Evolutionary conservation across 2,888 invertebrate species (phyloP).

Genomic region (Blastobasis lacticolella): DNA sequence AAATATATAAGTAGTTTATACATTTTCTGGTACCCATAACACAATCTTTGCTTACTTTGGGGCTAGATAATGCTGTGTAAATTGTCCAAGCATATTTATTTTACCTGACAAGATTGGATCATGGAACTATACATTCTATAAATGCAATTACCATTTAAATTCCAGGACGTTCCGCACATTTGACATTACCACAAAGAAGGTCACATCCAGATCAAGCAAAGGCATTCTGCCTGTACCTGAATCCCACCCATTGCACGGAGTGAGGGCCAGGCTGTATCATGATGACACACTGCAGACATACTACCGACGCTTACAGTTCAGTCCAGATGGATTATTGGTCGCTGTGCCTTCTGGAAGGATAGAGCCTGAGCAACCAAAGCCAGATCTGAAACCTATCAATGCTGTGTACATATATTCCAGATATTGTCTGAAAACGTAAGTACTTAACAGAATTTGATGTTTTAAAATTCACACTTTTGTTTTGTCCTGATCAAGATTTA

Average conservation of each 20-base stretch:
- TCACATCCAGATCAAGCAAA: conserved; percentile 78
- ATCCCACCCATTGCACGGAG: conserved; percentile 74
- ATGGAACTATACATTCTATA: no score
- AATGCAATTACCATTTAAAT: conserved; percentile 1
- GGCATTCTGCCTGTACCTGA: conserved; percentile 72
- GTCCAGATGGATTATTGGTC: conserved; percentile 92
- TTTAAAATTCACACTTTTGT: no score
- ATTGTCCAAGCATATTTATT: no score
- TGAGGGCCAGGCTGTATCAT: conserved; percentile 83
- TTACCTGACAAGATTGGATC: no score
- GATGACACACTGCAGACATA: conserved; percentile 96
- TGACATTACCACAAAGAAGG: conserved; percentile 78
- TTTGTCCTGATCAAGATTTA: no score
- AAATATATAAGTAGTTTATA: no score
- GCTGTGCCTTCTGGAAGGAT: conserved; percentile 93
- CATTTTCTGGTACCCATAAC: no score
- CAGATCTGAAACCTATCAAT: conserved; percentile 72
- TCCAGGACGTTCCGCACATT: conserved; percentile 80
- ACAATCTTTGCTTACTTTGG: no score
- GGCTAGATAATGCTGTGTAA: no score
- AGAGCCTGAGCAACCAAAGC: conserved; percentile 77
- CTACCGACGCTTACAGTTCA: conserved; percentile 90
- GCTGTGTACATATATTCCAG: conserved; percentile 76
- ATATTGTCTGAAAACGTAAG: conserved; percentile 76
- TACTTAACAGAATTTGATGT: conserved; percentile 11